These are phyloP conservation scores for Mohoua ochrocephala DNA, from an alignment of 2,113 vertebrate species.

Conservation along the genomic window DNA sequence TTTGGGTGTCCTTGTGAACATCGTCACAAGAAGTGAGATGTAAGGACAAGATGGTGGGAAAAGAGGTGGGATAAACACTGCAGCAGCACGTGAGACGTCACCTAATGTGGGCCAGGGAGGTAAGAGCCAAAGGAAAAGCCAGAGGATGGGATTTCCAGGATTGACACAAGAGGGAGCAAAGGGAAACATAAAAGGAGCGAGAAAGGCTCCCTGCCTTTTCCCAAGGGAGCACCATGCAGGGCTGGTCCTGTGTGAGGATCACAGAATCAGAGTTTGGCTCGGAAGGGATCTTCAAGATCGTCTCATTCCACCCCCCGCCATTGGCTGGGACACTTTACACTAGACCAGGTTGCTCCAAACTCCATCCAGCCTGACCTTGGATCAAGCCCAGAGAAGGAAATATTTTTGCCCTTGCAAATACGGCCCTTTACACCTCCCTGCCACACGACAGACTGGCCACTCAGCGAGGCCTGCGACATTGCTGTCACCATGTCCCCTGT, in stretches of 20 bases:
- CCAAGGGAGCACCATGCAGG: not conserved
- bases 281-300: not conserved
- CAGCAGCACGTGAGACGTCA: not conserved
- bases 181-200: not conserved
- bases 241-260: not conserved
- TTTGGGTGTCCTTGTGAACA: not conserved
- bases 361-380: not conserved
- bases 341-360: not conserved
- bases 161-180: fast-evolving
- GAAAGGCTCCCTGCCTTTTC: not conserved
- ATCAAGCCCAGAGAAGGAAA: not conserved
- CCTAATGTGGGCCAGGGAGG: not conserved
- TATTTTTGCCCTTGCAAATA: not conserved
- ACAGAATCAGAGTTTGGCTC: not conserved
- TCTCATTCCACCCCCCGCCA: not conserved
- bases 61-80: not conserved
- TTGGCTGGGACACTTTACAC: not conserved
- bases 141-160: not conserved
- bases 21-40: fast-evolving
- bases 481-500: not conserved
- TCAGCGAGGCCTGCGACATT: fast-evolving
- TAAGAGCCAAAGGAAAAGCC: not conserved
- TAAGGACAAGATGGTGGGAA: not conserved
- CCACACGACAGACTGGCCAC: fast-evolving
- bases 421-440: not conserved